Evolutionary conservation across 2,113 vertebrate genomes (phyloP).

Genomic region (Jaculus jaculus): DNA sequence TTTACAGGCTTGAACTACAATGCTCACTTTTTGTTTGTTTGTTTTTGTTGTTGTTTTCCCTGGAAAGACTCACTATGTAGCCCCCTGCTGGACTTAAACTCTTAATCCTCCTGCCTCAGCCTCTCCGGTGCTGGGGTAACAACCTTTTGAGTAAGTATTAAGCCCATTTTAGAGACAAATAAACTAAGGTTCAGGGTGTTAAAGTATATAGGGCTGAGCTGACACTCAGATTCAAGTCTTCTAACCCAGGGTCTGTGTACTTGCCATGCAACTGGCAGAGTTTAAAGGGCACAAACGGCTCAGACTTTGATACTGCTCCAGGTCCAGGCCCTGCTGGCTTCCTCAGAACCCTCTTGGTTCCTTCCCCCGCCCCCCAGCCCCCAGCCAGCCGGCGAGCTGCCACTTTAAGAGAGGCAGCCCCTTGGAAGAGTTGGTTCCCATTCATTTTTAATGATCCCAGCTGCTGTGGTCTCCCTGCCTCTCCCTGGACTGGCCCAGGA

Average conservation of each 20-base stretch:
- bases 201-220: not conserved
- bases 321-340: not conserved
- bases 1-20: not conserved
- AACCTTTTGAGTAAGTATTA: not conserved
- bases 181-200: not conserved
- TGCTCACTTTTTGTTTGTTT: not conserved
- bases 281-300: not conserved
- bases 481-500: not conserved
- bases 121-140: not conserved
- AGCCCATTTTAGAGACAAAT: not conserved
- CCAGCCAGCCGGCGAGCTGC: not conserved
- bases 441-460: slow-evolving; percentile 65
- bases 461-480: slow-evolving; percentile 28
- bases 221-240: not conserved
- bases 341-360: not conserved
- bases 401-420: not conserved
- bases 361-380: no score
- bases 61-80: not conserved
- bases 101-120: not conserved
- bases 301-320: not conserved
- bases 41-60: not conserved
- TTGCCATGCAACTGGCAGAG: not conserved
- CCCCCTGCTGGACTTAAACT: no score
- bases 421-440: not conserved
- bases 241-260: not conserved